Conservation (phyloP, 2,888 invertebrate genomes). For the Drosophila falleni region DNA sequence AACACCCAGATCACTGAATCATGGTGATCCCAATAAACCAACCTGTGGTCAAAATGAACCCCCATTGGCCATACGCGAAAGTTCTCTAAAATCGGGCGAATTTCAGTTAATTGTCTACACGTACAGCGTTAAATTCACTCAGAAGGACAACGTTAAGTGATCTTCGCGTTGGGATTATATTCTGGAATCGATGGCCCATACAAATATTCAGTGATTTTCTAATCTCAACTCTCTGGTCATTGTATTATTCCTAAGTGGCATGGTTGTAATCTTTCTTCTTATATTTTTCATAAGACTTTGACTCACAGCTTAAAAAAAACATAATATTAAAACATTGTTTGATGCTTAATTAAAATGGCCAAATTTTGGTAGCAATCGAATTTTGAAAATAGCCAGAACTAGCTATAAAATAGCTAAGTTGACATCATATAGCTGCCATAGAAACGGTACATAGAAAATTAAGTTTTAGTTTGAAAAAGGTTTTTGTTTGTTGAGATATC, state of each 20-base stretch:
- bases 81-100: constrained; percentile 86
- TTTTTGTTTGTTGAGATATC: constrained; percentile 32
- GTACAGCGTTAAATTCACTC: constrained; percentile 93
- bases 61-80: constrained; percentile 90
- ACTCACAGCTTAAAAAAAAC: too few relatives aligned
- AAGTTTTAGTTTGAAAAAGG: too few relatives aligned
- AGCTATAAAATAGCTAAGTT: too few relatives aligned
- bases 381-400: too few relatives aligned
- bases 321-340: too few relatives aligned
- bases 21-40: constrained; percentile 85
- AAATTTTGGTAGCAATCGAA: too few relatives aligned
- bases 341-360: too few relatives aligned
- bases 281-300: too few relatives aligned
- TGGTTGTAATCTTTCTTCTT: too few relatives aligned
- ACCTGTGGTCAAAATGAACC: constrained; percentile 86
- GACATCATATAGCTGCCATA: too few relatives aligned
- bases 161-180: constrained; percentile 99
- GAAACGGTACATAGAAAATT: too few relatives aligned
- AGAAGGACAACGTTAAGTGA: constrained; percentile 96
- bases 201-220: constrained; percentile 99
- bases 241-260: constrained; percentile 97
- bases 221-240: constrained; percentile 99
- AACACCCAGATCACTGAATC: constrained; percentile 87
- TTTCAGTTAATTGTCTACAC: constrained; percentile 91
- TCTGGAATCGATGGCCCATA: constrained; percentile 98